Percentiles rank a stretch among this genome's conserved stretches.
These are phyloP conservation scores for Cremastobaeus sp. DNA, from an alignment of 2,888 invertebrate genomes.

Conservation along the genomic window DNA sequence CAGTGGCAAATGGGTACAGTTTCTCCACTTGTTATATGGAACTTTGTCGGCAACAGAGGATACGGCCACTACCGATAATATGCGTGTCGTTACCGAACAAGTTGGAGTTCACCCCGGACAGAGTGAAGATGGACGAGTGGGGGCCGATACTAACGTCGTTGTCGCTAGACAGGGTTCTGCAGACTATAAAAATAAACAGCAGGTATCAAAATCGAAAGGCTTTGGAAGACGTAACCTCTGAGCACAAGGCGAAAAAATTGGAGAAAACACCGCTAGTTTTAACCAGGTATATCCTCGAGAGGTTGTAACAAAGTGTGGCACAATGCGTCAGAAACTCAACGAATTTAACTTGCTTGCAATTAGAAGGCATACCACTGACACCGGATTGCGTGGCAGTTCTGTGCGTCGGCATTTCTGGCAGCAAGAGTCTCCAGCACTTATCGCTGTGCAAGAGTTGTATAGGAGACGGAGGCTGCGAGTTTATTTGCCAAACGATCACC, in stretches of 20 bases:
- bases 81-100: constrained; percentile 76
- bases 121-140: constrained; percentile 88
- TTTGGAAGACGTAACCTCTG: constrained; percentile 80
- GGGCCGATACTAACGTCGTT: constrained; percentile 86
- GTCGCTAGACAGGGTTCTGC: constrained; percentile 85
- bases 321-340: constrained; percentile 83
- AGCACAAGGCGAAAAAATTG: constrained; percentile 82
- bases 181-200: constrained; percentile 83
- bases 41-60: constrained; percentile 72
- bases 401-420: constrained; percentile 82
- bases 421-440: constrained; percentile 83
- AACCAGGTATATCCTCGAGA: constrained; percentile 85
- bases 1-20: constrained; percentile 66
- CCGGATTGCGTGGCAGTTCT: constrained; percentile 83
- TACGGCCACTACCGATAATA: constrained; percentile 74
- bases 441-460: constrained; percentile 85
- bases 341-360: constrained; percentile 81
- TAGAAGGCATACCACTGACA: constrained; percentile 86
- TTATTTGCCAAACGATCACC: constrained; percentile 84
- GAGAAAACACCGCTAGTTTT: constrained; percentile 83
- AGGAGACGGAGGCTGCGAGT: constrained; percentile 85
- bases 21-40: constrained; percentile 76
- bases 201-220: constrained; percentile 81
- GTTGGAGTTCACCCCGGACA: constrained; percentile 86
- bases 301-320: constrained; percentile 83